A percentile compares a stretch with the other conserved stretches of the same genome.
Conservation (phyloP, 2,797 vertebrate species). For the Falco berigora region DNA sequence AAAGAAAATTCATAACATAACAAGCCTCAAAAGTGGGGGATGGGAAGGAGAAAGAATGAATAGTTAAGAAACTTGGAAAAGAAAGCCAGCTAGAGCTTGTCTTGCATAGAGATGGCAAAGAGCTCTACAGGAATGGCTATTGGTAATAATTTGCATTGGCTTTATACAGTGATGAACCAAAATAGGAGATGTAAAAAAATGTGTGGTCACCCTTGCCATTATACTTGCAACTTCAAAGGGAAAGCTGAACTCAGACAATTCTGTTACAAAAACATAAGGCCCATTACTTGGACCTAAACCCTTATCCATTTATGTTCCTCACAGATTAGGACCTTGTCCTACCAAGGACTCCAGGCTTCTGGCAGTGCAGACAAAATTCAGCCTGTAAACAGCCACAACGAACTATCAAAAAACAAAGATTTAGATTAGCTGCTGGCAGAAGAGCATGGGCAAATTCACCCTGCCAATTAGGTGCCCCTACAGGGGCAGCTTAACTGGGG, state of each 20-base stretch:
- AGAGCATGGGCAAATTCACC: neutral
- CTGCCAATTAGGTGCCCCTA: neutral
- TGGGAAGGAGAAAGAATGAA: neutral
- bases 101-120: neutral
- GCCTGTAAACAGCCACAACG: neutral
- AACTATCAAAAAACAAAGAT: neutral
- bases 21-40: neutral
- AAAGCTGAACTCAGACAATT: neutral
- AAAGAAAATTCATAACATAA: constrained; percentile 5
- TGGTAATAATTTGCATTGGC: neutral
- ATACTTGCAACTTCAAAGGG: neutral
- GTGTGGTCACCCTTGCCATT: neutral
- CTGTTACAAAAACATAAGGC: neutral
- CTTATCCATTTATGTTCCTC: neutral
- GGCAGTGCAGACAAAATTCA: neutral
- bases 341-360: neutral
- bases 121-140: neutral
- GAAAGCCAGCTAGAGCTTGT: neutral
- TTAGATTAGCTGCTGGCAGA: neutral
- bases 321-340: neutral
- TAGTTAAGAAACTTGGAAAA: neutral
- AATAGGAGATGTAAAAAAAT: neutral
- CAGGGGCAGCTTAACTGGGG: neutral
- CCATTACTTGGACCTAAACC: neutral
- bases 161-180: neutral